Evolutionary conservation across 2,113 vertebrate species (phyloP).

Genomic region (Oceanites oceanicus): DNA sequence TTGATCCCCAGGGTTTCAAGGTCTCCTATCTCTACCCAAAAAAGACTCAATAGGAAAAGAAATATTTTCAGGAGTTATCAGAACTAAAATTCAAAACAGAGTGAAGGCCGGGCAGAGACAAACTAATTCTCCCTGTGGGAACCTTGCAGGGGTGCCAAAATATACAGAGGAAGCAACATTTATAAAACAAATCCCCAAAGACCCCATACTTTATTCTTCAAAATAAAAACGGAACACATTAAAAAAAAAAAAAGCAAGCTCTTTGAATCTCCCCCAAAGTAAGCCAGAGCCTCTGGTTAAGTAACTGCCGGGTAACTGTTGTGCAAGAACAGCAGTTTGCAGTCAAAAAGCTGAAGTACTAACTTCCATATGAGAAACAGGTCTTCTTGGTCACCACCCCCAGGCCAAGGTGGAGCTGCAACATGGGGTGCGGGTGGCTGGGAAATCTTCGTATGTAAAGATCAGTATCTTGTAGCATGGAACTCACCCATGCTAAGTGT

Average conservation of each 20-base stretch:
- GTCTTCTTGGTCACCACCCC: not conserved
- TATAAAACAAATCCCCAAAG: not conserved
- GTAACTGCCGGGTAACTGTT: not conserved
- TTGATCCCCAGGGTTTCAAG: not conserved
- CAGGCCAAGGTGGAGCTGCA: not conserved
- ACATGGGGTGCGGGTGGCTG: not conserved
- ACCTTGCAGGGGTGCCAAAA: constrained; percentile 3
- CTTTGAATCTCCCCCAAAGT: not conserved
- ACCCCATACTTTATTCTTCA: not conserved
- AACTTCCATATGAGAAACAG: not conserved
- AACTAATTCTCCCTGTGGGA: constrained; percentile 2
- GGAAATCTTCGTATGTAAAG: not conserved
- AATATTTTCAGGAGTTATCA: not conserved
- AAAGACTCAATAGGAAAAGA: not conserved
- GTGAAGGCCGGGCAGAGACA: not conserved
- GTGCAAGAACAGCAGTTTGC: not conserved
- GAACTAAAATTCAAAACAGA: constrained; percentile 12
- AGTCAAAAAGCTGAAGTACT: not conserved
- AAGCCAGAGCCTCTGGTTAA: not conserved
- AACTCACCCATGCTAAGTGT: not conserved
- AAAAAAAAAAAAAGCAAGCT: not conserved
- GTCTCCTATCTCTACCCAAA: not conserved
- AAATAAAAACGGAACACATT: not conserved
- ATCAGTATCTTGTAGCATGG: not conserved
- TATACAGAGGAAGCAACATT: constrained; percentile 16